Percentiles rank a stretch among this genome's conserved stretches.
Evolutionary conservation across 2,113 vertebrate species (phyloP).

Genomic region (Bucco capensis): DNA sequence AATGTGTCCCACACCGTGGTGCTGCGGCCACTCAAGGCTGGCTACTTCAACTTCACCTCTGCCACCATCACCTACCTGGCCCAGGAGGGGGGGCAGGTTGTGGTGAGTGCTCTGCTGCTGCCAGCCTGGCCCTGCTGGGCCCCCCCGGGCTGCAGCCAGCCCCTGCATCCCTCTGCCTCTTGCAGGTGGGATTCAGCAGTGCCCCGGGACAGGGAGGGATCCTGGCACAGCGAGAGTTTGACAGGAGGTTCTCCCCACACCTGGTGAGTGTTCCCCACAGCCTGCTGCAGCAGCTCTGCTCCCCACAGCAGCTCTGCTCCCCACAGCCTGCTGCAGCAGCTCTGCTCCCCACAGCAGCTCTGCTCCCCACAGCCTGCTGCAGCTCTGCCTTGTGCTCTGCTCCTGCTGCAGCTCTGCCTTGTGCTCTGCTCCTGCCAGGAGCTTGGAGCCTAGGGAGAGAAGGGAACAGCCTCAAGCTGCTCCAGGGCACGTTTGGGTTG

Average conservation of each 20-base stretch:
- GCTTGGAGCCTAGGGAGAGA: too few species aligned
- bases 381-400: too few species aligned
- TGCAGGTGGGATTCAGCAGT: conserved; percentile 90
- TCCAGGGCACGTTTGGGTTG: too few species aligned
- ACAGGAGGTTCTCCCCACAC: conserved; percentile 93
- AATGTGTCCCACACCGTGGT: conserved; percentile 96
- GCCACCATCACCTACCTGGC: conserved; percentile 90
- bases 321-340: too few species aligned
- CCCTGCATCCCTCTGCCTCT: background rate
- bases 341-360: conserved; percentile 94
- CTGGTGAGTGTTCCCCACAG: conserved; percentile 91
- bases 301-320: conserved; percentile 93
- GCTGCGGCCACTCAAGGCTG: conserved; percentile 90
- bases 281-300: conserved; percentile 35
- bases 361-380: background rate
- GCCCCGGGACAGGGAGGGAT: conserved; percentile 95
- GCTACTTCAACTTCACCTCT: conserved; percentile 96
- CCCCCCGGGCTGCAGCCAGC: too few species aligned
- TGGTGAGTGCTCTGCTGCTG: conserved; percentile 75
- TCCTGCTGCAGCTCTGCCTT: too few species aligned
- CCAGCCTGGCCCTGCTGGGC: too few species aligned
- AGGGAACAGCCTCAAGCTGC: too few species aligned
- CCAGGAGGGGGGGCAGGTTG: conserved; percentile 88
- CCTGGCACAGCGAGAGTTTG: conserved; percentile 92
- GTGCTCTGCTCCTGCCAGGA: too few species aligned